Conservation (phyloP, 2,888 invertebrate species). For the Pachycephus smyrnensis region DNA sequence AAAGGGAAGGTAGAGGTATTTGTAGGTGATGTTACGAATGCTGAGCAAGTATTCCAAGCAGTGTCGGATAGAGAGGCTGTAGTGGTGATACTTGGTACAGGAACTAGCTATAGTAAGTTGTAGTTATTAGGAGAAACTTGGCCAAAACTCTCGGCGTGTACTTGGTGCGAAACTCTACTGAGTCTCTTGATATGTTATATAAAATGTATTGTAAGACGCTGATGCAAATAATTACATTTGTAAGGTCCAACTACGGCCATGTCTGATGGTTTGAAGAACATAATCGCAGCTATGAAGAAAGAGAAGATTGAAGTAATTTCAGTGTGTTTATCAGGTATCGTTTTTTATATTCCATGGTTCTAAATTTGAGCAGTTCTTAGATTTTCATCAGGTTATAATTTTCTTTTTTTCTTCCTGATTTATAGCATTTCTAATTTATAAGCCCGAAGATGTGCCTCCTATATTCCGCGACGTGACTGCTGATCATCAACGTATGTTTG, state of each 20-base stretch:
- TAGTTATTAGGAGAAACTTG: neutral
- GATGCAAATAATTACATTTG: conserved; percentile 20
- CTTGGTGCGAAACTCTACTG: no score
- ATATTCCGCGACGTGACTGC: conserved; percentile 79
- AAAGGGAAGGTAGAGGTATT: conserved; percentile 77
- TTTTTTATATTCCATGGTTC: neutral
- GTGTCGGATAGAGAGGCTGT: conserved; percentile 80
- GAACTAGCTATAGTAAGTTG: conserved; percentile 74
- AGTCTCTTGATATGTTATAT: neutral
- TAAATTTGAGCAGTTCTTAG: neutral
- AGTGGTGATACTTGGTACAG: conserved; percentile 82
- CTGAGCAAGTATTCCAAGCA: conserved; percentile 78
- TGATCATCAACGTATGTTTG: conserved; percentile 83
- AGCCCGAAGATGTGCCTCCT: conserved; percentile 80
- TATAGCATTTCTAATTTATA: conserved; percentile 80
- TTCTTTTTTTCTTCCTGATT: conserved; percentile 17
- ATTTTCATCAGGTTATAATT: neutral
- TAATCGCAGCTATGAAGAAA: conserved; percentile 83
- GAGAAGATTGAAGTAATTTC: conserved; percentile 77
- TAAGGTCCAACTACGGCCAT: conserved; percentile 80
- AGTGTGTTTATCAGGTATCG: conserved; percentile 77
- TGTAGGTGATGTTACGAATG: conserved; percentile 80
- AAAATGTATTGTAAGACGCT: neutral
- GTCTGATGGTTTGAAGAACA: conserved; percentile 84
- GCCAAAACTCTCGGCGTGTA: no score